These are phyloP conservation scores for Ericerus pela DNA, from an alignment of 1,140 invertebrate genomes.

Conservation along the genomic window DNA sequence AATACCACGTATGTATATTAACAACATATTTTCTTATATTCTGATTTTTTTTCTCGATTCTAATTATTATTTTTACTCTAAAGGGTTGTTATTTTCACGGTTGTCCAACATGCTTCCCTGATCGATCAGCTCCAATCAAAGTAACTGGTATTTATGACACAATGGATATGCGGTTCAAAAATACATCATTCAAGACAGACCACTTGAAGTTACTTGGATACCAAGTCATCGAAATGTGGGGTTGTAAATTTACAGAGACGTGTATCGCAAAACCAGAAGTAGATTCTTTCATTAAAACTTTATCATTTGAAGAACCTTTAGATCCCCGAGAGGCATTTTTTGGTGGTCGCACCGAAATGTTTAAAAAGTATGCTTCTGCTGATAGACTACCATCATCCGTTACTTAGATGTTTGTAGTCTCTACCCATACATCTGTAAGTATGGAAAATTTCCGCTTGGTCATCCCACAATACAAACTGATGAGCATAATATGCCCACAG, in stretches of 20 bases:
- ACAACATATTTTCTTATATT: neutral
- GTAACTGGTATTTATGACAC: neutral
- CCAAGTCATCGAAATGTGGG: neutral
- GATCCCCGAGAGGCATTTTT: constrained; percentile 10
- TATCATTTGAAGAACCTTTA: neutral
- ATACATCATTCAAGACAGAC: neutral
- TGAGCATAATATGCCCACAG: constrained; percentile 17
- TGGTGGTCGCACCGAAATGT: constrained; percentile 3
- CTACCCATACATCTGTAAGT: constrained; percentile 28
- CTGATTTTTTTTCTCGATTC: no score
- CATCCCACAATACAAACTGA: constrained; percentile 28
- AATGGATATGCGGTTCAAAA: neutral
- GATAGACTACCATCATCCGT: no score
- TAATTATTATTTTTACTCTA: constrained; percentile 2
- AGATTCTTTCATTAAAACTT: neutral
- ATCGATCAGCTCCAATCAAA: neutral
- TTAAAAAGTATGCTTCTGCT: constrained; percentile 19
- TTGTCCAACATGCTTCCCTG: constrained; percentile 3
- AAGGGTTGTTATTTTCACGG: constrained; percentile 18
- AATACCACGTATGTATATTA: no score
- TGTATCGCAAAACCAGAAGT: neutral
- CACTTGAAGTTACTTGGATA: neutral
- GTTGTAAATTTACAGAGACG: neutral
- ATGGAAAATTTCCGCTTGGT: constrained; percentile 26
- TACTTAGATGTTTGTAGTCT: constrained; percentile 28